Conservation (phyloP, 1,140 invertebrate species). For the Heliconius eleuchia region DNA sequence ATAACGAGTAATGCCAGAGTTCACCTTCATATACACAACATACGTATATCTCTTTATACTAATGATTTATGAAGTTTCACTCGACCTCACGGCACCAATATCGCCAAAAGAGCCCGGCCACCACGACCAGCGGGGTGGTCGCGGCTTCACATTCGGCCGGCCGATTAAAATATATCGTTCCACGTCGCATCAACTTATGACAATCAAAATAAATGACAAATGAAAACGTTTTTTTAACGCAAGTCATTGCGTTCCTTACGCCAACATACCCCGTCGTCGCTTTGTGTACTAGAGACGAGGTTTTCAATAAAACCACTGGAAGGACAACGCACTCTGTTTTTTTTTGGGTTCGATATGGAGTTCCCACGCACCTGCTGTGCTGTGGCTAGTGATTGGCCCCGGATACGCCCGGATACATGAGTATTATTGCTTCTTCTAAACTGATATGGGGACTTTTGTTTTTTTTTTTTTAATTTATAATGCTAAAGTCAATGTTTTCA, state of each 20-base stretch:
- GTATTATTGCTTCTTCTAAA: background rate
- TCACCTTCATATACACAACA: too few relatives aligned
- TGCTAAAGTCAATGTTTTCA: too few relatives aligned
- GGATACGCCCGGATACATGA: background rate
- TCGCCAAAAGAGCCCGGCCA: background rate
- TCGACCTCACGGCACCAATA: background rate
- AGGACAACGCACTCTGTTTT: conserved; percentile 61
- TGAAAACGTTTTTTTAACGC: conserved; percentile 71
- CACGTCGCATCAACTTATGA: conserved; percentile 76
- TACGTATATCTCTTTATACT: background rate
- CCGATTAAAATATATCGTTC: conserved; percentile 75
- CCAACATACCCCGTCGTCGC: conserved; percentile 64
- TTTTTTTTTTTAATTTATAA: background rate
- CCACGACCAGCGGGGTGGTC: conserved; percentile 43
- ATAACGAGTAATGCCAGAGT: background rate
- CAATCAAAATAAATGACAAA: conserved; percentile 82
- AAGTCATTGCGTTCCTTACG: conserved; percentile 77
- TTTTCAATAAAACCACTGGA: conserved; percentile 72
- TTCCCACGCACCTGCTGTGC: conserved; percentile 73
- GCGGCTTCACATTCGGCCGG: conserved; percentile 41
- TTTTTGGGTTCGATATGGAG: conserved; percentile 42
- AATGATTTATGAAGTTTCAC: background rate
- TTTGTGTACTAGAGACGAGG: conserved; percentile 64
- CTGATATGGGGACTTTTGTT: background rate
- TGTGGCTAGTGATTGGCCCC: background rate